Evolutionary conservation across 2,888 invertebrate genomes (phyloP).

Genomic region (Tetanocera ferruginea): DNA sequence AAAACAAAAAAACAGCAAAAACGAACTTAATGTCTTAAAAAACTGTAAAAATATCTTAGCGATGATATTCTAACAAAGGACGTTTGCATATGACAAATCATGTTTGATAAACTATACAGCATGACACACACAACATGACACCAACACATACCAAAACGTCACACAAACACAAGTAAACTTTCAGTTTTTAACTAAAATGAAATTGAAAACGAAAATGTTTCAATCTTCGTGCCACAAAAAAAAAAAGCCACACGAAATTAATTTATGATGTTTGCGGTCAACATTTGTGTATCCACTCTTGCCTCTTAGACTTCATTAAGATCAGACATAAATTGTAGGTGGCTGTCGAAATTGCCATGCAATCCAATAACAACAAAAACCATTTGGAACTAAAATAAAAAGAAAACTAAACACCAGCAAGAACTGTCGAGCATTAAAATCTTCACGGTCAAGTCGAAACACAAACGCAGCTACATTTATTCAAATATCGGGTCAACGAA

Average conservation of each 20-base stretch:
- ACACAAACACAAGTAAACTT: conserved; percentile 11
- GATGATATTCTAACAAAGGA: too few relatives aligned
- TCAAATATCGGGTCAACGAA: conserved; percentile 8
- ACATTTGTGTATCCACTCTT: not conserved
- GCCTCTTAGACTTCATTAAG: conserved; percentile 25
- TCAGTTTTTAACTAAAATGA: conserved; percentile 25
- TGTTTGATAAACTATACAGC: too few relatives aligned
- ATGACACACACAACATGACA: not conserved
- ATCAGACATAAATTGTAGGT: conserved; percentile 26
- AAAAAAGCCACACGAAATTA: conserved; percentile 18
- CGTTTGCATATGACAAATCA: too few relatives aligned
- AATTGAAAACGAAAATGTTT: conserved; percentile 25
- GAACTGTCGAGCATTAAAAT: not conserved
- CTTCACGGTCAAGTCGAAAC: not conserved
- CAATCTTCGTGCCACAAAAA: conserved; percentile 2
- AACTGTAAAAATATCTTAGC: too few relatives aligned
- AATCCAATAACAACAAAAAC: not conserved
- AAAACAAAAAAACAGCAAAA: too few relatives aligned
- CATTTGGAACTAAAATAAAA: conserved; percentile 6
- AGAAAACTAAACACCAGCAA: not conserved
- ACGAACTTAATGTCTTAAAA: too few relatives aligned
- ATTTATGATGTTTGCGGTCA: conserved; percentile 16
- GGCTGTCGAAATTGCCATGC: conserved; percentile 3
- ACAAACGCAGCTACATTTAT: not conserved
- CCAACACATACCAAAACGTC: not conserved